Conservation (phyloP, 2,113 vertebrate genomes). For the Aldabrachelys gigantea region DNA sequence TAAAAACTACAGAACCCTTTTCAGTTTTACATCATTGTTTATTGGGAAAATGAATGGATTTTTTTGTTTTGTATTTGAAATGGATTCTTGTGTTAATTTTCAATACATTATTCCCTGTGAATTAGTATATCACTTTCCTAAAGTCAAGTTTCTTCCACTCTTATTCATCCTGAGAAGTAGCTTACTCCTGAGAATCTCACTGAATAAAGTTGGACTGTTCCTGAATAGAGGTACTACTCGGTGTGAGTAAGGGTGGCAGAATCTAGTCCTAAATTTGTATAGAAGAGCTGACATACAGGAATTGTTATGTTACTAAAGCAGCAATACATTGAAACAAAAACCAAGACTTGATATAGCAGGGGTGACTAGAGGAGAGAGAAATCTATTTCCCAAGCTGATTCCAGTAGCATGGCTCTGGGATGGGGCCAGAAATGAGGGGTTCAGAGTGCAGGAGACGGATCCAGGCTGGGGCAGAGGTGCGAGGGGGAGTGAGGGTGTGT, state of each 20-base stretch:
- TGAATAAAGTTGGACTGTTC: neutral
- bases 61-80: neutral
- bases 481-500: no score
- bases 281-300: neutral
- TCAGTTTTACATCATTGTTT: neutral
- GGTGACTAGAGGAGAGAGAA: neutral
- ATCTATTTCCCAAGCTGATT: neutral
- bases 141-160: neutral
- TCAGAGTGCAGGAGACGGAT: no score
- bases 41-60: neutral
- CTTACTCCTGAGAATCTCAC: rapidly evolving
- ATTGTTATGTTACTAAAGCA: neutral
- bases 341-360: neutral
- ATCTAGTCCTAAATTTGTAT: neutral
- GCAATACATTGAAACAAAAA: neutral
- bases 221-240: neutral
- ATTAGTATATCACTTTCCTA: neutral
- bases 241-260: neutral
- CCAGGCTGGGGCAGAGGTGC: no score
- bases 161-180: neutral
- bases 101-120: neutral
- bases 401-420: neutral
- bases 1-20: neutral
- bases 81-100: neutral
- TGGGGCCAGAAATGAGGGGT: no score